Base-by-base conservation (phyloP, 2,888 invertebrate species). In the Anthophora plumipes region DNA sequence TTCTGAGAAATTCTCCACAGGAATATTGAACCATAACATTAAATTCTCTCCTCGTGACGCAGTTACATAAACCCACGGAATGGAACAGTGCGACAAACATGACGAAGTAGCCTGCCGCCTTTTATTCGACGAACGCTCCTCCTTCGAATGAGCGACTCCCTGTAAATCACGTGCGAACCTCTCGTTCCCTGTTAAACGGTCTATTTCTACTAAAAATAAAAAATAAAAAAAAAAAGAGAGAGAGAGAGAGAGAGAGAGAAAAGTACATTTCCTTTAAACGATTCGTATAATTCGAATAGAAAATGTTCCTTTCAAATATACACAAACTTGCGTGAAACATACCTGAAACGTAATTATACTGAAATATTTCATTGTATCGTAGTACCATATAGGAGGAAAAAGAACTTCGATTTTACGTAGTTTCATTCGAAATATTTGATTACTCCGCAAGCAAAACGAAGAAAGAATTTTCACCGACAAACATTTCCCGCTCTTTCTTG, bases 61-160 rank as follows among this genome's bases (percentile, higher is more conserved):
- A 74, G 80, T 83, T 80, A 74, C 71, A 71, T 80, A 82, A 82
- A 82, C 70, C 57, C 31, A 39, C 67, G 63, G 55, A 79, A 63
- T 71, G 66, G 71, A 80, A 59, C 61, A 50, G 12, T n/a, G 77
- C 39, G 50, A 66, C 76, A 80, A 82, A 80, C 76, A 73, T 59
- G 76, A 77, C 77, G 73, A 63, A 77, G 73, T 70, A 61, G 50
- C 57, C 69, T 55, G 70, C 39, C 55, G 70, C 39, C 55, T 80
- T 77, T 77, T 73, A 70, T 64, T 54, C 52, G n/a, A 11, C 67
- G 57, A 67, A 67, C 50, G 61, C 57, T 43, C 54, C 20, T 43
- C 43, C 69, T 31, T 48, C 57, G 67, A 52, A 39, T 46, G 52
- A 50, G 63, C 8, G n/a, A 4, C 31, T 20, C 9, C 7, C 14